These are phyloP conservation scores for Phrynocephalus versicolor DNA, from an alignment of 2,113 vertebrate species.

Conservation along the genomic window DNA sequence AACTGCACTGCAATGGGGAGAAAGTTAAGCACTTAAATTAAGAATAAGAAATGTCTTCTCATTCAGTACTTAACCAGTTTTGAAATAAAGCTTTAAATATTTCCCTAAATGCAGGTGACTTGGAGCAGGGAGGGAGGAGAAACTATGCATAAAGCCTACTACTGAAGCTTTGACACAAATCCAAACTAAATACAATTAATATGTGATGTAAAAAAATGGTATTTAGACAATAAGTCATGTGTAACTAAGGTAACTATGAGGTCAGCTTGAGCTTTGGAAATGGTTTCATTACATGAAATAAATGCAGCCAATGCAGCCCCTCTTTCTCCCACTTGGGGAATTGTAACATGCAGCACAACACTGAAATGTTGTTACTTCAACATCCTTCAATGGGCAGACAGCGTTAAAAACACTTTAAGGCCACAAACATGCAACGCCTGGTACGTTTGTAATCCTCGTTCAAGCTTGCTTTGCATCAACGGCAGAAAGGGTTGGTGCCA, in stretches of 20 bases:
- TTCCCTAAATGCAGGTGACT: constrained; percentile 42
- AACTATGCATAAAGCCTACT: constrained; percentile 37
- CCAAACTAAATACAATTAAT: constrained; percentile 70
- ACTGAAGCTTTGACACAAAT: constrained; percentile 58
- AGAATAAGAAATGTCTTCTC: constrained; percentile 35
- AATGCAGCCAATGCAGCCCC: constrained; percentile 41
- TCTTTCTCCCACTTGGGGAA: constrained; percentile 30
- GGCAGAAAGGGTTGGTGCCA: constrained; percentile 78
- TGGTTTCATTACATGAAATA: constrained; percentile 39
- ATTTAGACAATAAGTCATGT: constrained; percentile 66
- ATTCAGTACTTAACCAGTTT: constrained; percentile 48
- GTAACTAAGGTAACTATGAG: constrained; percentile 57
- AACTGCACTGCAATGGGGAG: constrained; percentile 58
- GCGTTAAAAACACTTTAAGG: constrained; percentile 68
- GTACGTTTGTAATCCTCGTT: constrained; percentile 69
- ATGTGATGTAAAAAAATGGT: constrained; percentile 65
- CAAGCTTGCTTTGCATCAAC: constrained; percentile 66
- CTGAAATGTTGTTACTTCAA: constrained; percentile 50
- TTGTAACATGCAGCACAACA: constrained; percentile 47
- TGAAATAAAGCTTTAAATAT: constrained; percentile 63
- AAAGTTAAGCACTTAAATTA: constrained; percentile 63
- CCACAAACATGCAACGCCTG: constrained; percentile 68
- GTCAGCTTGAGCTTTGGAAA: constrained; percentile 54
- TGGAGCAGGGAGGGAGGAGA: constrained; percentile 45
- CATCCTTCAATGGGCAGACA: constrained; percentile 34